phyloP scores from a whole-genome alignment of 2,797 vertebrate species.

The Onychomys torridus region DNA sequence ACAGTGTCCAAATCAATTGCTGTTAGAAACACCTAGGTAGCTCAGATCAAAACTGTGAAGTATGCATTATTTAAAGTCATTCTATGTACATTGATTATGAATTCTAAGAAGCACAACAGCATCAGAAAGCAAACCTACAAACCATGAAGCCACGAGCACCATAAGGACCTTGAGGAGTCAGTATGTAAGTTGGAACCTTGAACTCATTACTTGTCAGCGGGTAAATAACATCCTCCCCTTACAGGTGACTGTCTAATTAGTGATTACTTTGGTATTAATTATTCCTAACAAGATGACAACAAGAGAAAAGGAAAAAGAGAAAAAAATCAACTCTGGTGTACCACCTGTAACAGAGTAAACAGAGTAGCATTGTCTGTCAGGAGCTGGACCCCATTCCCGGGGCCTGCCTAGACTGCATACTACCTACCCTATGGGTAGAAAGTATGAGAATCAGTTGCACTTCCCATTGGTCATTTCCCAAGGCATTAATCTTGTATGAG shows the following conservation, averaged over 20 bases:
- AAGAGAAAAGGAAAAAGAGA: neutral
- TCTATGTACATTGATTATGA: neutral
- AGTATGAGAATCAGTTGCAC: neutral
- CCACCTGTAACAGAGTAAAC: neutral
- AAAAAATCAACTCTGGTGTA: neutral
- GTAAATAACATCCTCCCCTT: neutral
- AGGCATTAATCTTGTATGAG: neutral
- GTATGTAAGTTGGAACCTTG: neutral
- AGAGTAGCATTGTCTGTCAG: neutral
- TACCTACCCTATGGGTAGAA: neutral
- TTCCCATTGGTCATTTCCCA: neutral
- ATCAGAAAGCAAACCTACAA: neutral
- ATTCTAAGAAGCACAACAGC: neutral
- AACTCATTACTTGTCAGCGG: neutral
- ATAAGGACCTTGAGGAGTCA: neutral
- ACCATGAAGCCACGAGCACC: neutral
- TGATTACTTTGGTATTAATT: neutral
- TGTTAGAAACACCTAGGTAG: neutral
- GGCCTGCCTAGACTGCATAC: accelerated
- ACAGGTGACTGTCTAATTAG: neutral
- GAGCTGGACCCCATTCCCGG: neutral
- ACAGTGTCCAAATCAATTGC: neutral
- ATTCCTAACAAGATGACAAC: neutral
- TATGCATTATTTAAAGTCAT: neutral
- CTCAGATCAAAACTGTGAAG: neutral